Base-by-base conservation (phyloP, 2,113 vertebrate species). In the Ploceus nigricollis region DNA sequence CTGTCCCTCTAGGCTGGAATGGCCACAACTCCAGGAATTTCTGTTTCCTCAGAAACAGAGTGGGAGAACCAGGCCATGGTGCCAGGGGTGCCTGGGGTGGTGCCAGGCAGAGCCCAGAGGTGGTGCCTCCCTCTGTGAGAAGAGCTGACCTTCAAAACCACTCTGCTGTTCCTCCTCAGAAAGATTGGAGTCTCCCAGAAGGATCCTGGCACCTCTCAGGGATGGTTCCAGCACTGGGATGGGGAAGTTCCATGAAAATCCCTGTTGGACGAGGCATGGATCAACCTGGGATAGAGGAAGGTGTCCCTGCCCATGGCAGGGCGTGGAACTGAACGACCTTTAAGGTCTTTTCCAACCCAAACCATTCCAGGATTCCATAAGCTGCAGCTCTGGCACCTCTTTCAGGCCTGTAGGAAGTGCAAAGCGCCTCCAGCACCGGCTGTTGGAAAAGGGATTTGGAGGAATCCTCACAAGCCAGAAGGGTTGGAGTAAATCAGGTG, bases 101-200 rank as follows among this genome's bases (percentile, higher is more conserved):
- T 54, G 58, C 56, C 45, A 70, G 37, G 5, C 16, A 42, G 54
- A 60, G 5, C 31, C 40, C 24, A 25, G 45, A 30, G 21, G 6
- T 15, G 10, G 30, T 39, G 7, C 35, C 19, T 33, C 21, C 31
- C 13, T 61, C 11, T 28, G 11, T 12, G 45, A 19, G 51, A 77
- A 58, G 39, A 64, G 6, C 2, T 48, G n/a, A 27, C 14, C 37
- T 78, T 18, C 71, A 47, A 66, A 83, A 39, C 18, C 2, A 0
- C 10, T 24, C 5, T 5, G 4, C 8, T 61, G 8, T 2, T 75
- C 30, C n/a, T 82, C 33, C 40, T 76, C 0, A 0, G 22, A 60
- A 10, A 72, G 11, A 13, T 0, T 23, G 12, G 23, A 25, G 10
- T 58, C 35, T 73, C 37, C 31, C 25, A 47, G 18, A 25, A 83